Evolutionary conservation across 2,888 invertebrate species (phyloP), one percentile per base, ranked within the genome.

Genomic region (Chrysina gloriosa): DNA sequence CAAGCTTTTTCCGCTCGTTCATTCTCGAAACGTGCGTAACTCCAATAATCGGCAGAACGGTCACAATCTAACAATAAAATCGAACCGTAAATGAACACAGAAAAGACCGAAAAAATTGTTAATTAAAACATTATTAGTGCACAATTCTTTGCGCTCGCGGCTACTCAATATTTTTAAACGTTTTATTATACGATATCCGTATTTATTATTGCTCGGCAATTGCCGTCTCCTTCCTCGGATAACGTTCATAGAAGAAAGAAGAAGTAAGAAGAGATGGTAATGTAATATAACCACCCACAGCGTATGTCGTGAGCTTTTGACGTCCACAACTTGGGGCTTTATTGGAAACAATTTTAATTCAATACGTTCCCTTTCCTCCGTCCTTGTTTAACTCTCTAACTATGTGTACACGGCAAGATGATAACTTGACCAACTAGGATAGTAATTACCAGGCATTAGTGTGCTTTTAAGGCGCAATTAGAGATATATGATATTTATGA

Each of bases 271-370:
- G 70, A 68, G 67, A 70, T 70, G 70, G 72, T 73, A 74, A 73
- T 72, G 73, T 73, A 71, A 70, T 70, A 65, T 70, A 72, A 71
- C 75, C 75, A 73, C 75, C 75, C 75, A 74, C 75, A 67, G 74
- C 65, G 74, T 73, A 65, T 72, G 72, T 75, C 73, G 72, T 74
- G 72, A 71, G 71, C 52, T 61, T 61, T 61, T 61, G 58, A 61
- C 63, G 58, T 61, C 58, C 58, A 61, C 58, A 61, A 61, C 58
- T 61, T 61, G 42, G 39, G 69, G 65, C 70, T 69, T 67, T 72
- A 72, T 69, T 67, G 67, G 63, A 58, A 64, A 54, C 64, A 54
- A 56, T 63, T 70, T 70, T 70, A 72, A 72, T 70, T 69, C 70
- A 67, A 68, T 65, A 67, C 58, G 23, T 42, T 61, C 58, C 42